phyloP scores from a whole-genome alignment of 2,888 invertebrate species.

The Oegoconia quadripuncta region DNA sequence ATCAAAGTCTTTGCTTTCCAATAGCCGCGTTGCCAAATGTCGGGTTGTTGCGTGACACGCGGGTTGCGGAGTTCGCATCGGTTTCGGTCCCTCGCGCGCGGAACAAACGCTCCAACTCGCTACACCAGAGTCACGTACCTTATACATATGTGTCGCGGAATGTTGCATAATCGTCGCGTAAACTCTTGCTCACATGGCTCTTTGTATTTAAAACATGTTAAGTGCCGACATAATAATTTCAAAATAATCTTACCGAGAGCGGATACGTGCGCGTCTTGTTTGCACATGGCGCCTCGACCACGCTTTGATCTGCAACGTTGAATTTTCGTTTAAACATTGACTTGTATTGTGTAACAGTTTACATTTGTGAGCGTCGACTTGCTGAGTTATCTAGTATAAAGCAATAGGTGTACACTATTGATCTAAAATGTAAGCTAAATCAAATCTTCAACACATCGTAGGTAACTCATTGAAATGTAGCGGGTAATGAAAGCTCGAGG shows the following conservation, averaged over 20 bases:
- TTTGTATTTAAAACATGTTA: constrained; percentile 62
- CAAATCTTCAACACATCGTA: no score
- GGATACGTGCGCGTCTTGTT: constrained; percentile 23
- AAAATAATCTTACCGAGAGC: constrained; percentile 37
- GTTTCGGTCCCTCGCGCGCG: constrained; percentile 32
- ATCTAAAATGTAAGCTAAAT: no score
- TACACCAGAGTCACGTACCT: constrained; percentile 31
- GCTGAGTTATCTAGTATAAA: not conserved
- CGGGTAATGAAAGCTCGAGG: no score
- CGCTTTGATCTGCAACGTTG: constrained; percentile 23
- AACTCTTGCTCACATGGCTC: constrained; percentile 47
- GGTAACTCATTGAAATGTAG: no score
- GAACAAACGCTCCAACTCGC: constrained; percentile 28
- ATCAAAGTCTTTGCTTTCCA: constrained; percentile 64
- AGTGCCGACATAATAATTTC: constrained; percentile 48
- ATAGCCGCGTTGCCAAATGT: constrained; percentile 56
- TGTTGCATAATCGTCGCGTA: constrained; percentile 51
- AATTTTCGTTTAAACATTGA: constrained; percentile 8
- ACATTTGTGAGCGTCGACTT: constrained; percentile 6
- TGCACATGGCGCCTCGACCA: constrained; percentile 19
- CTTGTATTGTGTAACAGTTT: constrained; percentile 18
- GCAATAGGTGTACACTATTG: no score
- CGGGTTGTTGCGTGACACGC: constrained; percentile 25
- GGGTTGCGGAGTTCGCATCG: constrained; percentile 17
- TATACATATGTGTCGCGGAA: constrained; percentile 26